Conservation (phyloP, 2,113 vertebrate genomes). For the Delphinapterus leucas region DNA sequence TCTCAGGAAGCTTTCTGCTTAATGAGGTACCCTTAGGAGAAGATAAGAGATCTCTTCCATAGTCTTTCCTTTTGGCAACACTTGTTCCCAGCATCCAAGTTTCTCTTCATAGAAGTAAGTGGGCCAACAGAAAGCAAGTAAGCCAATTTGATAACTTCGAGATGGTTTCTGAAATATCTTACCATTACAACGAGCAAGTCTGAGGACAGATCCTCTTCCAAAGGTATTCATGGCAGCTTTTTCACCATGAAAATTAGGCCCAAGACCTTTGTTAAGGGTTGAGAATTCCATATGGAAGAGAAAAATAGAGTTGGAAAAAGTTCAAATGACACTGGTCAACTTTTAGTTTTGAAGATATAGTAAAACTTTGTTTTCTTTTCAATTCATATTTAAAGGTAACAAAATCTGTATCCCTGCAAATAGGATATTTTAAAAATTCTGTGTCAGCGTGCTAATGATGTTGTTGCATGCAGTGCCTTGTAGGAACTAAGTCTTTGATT, state of each 20-base stretch:
- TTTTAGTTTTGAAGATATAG: not conserved
- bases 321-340: not conserved
- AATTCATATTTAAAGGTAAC: not conserved
- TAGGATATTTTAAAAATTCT: not conserved
- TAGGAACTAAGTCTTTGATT: not conserved
- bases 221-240: not conserved
- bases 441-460: not conserved
- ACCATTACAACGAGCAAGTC: not conserved
- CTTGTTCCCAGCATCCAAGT: not conserved
- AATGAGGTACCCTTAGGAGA: slow-evolving; percentile 34
- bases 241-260: not conserved
- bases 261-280: not conserved
- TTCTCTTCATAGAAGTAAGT: not conserved
- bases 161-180: not conserved
- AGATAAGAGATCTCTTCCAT: slow-evolving; percentile 13
- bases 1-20: slow-evolving; percentile 48
- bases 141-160: not conserved
- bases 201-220: not conserved
- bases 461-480: not conserved
- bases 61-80: not conserved
- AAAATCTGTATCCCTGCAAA: not conserved
- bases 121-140: not conserved
- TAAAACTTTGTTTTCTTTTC: not conserved
- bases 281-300: not conserved
- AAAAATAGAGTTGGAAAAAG: not conserved